These are phyloP conservation scores for Glossosoma conforme DNA, from an alignment of 1,140 invertebrate genomes.

Conservation along the genomic window DNA sequence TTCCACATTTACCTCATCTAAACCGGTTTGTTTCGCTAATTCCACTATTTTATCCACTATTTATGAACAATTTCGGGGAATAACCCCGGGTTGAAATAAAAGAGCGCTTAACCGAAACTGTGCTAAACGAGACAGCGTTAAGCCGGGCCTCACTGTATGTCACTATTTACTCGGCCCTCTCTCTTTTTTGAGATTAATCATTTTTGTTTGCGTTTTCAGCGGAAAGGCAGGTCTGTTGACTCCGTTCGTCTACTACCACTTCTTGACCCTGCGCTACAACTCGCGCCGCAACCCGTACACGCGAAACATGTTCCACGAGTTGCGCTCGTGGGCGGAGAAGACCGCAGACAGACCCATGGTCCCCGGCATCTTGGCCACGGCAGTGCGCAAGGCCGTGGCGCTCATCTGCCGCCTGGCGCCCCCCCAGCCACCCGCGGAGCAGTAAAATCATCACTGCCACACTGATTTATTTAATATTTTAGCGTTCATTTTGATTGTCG, in stretches of 20 bases:
- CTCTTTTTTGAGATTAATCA: too few species aligned
- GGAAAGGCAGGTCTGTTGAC: conserved; percentile 80
- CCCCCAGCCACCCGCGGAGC: conserved; percentile 36
- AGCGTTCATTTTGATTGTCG: too few species aligned
- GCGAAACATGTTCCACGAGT: conserved; percentile 79
- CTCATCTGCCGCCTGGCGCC: conserved; percentile 64
- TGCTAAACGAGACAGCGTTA: too few species aligned
- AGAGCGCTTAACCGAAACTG: too few species aligned
- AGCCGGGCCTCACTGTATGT: too few species aligned
- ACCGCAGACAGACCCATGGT: conserved; percentile 56
- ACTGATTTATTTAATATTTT: too few species aligned
- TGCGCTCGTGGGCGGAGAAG: conserved; percentile 59
- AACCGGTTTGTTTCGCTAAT: too few species aligned
- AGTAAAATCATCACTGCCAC: conserved; percentile 9
- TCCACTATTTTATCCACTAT: too few species aligned
- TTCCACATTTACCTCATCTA: too few species aligned
- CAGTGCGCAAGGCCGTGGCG: conserved; percentile 50
- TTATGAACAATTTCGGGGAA: too few species aligned
- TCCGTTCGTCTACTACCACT: conserved; percentile 93
- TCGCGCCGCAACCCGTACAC: conserved; percentile 94
- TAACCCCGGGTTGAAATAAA: too few species aligned
- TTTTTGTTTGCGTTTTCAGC: conserved; percentile 54
- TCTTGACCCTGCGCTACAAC: conserved; percentile 80
- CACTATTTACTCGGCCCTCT: too few species aligned
- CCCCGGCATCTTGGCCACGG: conserved; percentile 54